Percentiles rank a stretch among this genome's conserved stretches.
phyloP scores from a whole-genome alignment of 2,797 vertebrate genomes.

The Falco novaeseelandiae region DNA sequence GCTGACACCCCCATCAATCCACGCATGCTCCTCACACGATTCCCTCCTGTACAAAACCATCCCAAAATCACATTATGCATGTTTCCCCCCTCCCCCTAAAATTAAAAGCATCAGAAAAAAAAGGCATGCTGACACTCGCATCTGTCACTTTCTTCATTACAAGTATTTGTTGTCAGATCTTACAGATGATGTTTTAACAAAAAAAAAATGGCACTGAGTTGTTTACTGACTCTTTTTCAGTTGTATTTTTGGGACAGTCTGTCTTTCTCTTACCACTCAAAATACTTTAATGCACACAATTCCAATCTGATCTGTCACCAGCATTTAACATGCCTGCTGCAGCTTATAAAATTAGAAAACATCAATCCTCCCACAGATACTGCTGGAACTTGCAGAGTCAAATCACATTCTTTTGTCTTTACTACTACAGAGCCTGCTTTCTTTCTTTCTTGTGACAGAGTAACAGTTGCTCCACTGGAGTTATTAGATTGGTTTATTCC shows the following conservation, averaged over 20 bases:
- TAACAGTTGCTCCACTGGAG: background rate
- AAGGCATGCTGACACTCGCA: background rate
- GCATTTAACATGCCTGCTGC: background rate
- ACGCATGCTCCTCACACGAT: background rate
- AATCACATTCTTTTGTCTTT: background rate
- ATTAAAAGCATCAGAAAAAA: background rate
- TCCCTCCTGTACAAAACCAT: background rate
- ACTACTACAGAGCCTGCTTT: background rate
- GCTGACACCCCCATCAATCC: background rate
- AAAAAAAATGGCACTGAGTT: background rate
- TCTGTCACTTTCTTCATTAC: slow-evolving; percentile 16
- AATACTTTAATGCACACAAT: background rate
- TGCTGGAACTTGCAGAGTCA: background rate
- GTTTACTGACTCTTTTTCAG: background rate
- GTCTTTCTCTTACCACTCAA: background rate
- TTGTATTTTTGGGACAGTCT: background rate
- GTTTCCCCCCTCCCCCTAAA: background rate
- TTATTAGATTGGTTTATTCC: background rate
- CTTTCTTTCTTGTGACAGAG: background rate
- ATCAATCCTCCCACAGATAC: background rate
- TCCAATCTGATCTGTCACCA: background rate
- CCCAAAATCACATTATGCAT: background rate
- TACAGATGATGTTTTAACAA: background rate
- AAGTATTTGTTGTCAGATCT: background rate
- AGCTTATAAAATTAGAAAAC: background rate